Evolutionary conservation across 1,140 invertebrate genomes (phyloP).

Genomic region (Drosophila jambulina): DNA sequence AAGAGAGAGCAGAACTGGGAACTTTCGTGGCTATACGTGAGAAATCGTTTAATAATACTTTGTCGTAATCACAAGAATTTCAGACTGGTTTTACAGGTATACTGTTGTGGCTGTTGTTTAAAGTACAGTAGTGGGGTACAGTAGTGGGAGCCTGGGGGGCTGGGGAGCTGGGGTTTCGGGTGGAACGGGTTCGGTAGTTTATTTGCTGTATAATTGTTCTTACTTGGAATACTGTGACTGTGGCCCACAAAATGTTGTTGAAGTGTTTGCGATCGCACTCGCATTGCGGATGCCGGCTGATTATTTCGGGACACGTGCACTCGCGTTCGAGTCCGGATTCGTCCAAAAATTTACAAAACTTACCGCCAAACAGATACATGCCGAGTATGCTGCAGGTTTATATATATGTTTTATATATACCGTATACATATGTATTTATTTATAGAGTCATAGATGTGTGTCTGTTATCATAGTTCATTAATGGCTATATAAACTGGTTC

Average conservation of each 20-base stretch:
- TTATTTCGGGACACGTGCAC: conserved; percentile 96
- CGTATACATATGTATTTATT: conserved; percentile 63
- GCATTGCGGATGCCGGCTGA: conserved; percentile 93
- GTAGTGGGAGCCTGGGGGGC: not conserved
- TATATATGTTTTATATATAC: conserved; percentile 79
- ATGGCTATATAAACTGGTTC: conserved; percentile 66
- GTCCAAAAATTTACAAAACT: conserved; percentile 98
- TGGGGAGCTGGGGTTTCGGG: not conserved
- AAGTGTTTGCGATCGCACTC: conserved; percentile 98
- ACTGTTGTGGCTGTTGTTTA: conserved; percentile 43
- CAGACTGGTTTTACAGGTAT: conserved; percentile 30
- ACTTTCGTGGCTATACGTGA: conserved; percentile 42
- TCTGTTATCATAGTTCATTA: conserved; percentile 64
- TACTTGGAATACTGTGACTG: conserved; percentile 99
- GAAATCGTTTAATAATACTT: conserved; percentile 49
- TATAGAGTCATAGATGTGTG: conserved; percentile 54
- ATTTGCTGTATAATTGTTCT: conserved; percentile 85
- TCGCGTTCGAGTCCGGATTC: conserved; percentile 93
- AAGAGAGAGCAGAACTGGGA: conserved; percentile 18
- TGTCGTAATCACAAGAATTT: conserved; percentile 45
- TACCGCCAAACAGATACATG: conserved; percentile 99
- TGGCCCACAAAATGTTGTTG: conserved; percentile 98
- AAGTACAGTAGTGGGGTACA: conserved; percentile 1
- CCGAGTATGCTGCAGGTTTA: conserved; percentile 94
- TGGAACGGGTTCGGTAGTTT: conserved; percentile 19